Percentiles rank a stretch among this genome's conserved stretches.
Conservation (phyloP, 2,113 vertebrate species). For the Embiotoca jacksoni region DNA sequence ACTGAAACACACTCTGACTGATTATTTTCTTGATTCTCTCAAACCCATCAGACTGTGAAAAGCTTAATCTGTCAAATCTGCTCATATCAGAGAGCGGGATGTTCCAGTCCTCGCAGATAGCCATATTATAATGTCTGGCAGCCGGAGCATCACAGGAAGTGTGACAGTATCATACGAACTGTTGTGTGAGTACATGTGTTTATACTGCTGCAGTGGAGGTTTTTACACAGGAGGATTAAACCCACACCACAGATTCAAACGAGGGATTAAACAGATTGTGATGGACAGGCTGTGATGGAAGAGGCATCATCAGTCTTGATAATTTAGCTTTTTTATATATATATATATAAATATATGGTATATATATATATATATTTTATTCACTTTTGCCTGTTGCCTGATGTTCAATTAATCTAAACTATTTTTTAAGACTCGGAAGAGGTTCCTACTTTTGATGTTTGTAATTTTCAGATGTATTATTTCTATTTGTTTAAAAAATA, state of each 20-base stretch:
- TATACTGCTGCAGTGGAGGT: background rate
- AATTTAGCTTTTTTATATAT: background rate
- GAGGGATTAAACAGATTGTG: constrained; percentile 57
- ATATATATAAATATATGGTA: background rate
- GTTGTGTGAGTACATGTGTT: constrained; percentile 30
- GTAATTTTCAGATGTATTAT: no score
- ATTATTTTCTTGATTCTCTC: constrained; percentile 12
- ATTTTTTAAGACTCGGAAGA: no score
- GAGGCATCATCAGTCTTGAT: background rate
- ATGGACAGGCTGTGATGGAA: background rate
- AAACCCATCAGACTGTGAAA: constrained; percentile 11
- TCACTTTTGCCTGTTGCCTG: background rate
- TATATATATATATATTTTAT: background rate
- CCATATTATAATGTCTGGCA: background rate
- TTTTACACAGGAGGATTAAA: constrained; percentile 14
- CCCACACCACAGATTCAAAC: constrained; percentile 40
- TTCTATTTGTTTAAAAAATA: no score
- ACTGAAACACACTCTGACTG: background rate
- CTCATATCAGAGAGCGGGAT: constrained; percentile 9
- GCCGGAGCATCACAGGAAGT: background rate
- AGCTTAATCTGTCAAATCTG: constrained; percentile 36
- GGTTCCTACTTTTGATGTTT: no score
- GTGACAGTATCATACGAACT: constrained; percentile 24
- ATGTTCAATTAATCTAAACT: no score
- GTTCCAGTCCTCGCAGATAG: background rate